These are phyloP conservation scores for Austrolebias charrua DNA, from an alignment of 2,797 vertebrate genomes.

Conservation along the genomic window DNA sequence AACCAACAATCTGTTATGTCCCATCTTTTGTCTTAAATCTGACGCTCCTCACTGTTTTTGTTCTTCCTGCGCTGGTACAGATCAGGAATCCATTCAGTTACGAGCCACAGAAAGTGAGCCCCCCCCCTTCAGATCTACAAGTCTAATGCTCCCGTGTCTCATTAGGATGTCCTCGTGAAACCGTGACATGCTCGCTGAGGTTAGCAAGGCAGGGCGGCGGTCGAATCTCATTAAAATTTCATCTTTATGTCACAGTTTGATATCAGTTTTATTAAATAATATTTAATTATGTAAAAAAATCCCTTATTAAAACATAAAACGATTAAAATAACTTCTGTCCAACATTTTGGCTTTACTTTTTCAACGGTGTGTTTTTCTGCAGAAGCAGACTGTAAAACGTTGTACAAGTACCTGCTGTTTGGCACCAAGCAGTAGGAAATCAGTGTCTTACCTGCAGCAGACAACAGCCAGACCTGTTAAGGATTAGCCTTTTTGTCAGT, in stretches of 20 bases:
- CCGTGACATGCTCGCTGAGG: slow-evolving; percentile 41
- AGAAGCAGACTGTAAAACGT: too few relatives aligned
- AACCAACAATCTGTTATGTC: slow-evolving; percentile 30
- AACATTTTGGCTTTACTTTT: too few relatives aligned
- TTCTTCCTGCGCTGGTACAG: slow-evolving; percentile 16
- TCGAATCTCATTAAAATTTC: slow-evolving; percentile 27
- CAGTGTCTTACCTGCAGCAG: too few relatives aligned
- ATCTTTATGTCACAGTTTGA: neutral
- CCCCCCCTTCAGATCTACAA: slow-evolving; percentile 35
- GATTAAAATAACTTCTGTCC: neutral
- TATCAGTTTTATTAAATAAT: neutral
- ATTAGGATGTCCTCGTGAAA: slow-evolving; percentile 31
- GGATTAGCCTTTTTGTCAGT: too few relatives aligned
- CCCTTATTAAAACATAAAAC: too few relatives aligned
- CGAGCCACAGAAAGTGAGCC: slow-evolving; percentile 32
- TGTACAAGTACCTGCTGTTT: too few relatives aligned
- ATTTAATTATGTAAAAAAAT: neutral
- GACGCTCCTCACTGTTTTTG: slow-evolving; percentile 3
- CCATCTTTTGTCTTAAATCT: neutral
- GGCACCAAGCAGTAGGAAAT: too few relatives aligned
- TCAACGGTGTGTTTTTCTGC: too few relatives aligned
- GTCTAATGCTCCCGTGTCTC: slow-evolving; percentile 40
- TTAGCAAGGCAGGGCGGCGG: slow-evolving; percentile 14
- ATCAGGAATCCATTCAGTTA: slow-evolving; percentile 33
- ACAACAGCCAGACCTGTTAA: too few relatives aligned